Base-by-base conservation (phyloP, 2,888 invertebrate species). In the Andrena marginata region DNA sequence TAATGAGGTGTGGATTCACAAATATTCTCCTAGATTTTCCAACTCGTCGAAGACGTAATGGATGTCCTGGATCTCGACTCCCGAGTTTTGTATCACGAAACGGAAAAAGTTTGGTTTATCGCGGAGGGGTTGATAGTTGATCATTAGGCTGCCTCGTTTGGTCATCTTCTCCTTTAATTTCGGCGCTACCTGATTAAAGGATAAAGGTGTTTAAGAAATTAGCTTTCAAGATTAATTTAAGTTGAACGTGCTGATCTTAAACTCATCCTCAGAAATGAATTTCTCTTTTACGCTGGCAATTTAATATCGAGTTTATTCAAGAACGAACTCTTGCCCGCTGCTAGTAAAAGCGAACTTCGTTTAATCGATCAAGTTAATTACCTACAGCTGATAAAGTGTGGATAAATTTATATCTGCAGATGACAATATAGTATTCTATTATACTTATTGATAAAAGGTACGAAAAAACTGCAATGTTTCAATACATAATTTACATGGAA, bases 31-130 rank as follows among this genome's bases (percentile, higher is more conserved):
- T 70, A 96, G 95, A 77, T 95, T 94, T 80, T 95, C 95, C 65
- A 96, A 95, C 90, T 96, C 96, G 84, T 96, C 94, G 78, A 96
- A 91, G 80, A 96, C 95, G 89, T 95, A 96, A 89, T 96, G 95
- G 51, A 96, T 94, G 90, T 96, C 96, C 6, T 93, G 92, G 49
- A 91, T 91, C 1, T 94, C 95, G 10, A 96, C 94, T n/a, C 95
- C 95, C 10, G 96, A 95, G 91, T 96, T 96, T 86, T 96, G 96
- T 1, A 95, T 93, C 51, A 96, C 96, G 90, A 96, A 95, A 65
- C 96, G 94, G 92, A 96, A 96, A 92, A 97, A 96, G 91, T 97
- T 96, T 0, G 96, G 96, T 62, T 95, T 93, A 13, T 95, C 90
- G 73, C 95, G 95, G 63, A 96, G 93, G 0, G 96, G 96, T 93